phyloP scores from a whole-genome alignment of 2,888 invertebrate genomes.

The Parelbella ahira region DNA sequence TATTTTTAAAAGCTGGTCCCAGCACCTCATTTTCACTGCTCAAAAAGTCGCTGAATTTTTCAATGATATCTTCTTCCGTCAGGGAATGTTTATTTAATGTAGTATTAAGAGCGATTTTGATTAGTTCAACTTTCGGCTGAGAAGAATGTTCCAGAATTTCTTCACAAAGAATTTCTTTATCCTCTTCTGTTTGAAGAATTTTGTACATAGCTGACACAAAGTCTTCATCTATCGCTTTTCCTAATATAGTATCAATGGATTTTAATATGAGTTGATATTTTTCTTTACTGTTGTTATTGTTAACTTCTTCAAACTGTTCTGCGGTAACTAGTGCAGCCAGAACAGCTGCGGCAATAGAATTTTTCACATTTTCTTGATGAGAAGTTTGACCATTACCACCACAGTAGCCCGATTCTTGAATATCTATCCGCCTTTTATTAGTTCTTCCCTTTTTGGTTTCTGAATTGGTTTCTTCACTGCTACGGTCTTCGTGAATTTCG shows the following conservation, averaged over 20 bases:
- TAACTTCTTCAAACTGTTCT: constrained; percentile 73
- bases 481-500: constrained; percentile 55
- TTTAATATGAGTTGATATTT: constrained; percentile 74
- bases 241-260: constrained; percentile 74
- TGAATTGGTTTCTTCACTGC: constrained; percentile 38
- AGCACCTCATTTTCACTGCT: constrained; percentile 82
- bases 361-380: constrained; percentile 75
- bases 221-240: constrained; percentile 70
- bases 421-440: constrained; percentile 51
- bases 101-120: constrained; percentile 79
- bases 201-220: constrained; percentile 72
- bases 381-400: constrained; percentile 45
- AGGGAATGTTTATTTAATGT: constrained; percentile 66
- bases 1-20: constrained; percentile 83
- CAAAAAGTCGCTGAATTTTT: constrained; percentile 83
- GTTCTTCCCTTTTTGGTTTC: constrained; percentile 52
- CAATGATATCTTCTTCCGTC: constrained; percentile 80
- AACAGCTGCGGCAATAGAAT: constrained; percentile 76
- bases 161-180: constrained; percentile 68
- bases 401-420: constrained; percentile 39
- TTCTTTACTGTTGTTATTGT: constrained; percentile 71
- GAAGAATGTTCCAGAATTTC: constrained; percentile 73
- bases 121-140: constrained; percentile 82
- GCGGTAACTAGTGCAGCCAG: constrained; percentile 73
- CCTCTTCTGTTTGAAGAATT: constrained; percentile 73